Base-by-base conservation (phyloP, 2,888 invertebrate species). In the Heliconius sara region DNA sequence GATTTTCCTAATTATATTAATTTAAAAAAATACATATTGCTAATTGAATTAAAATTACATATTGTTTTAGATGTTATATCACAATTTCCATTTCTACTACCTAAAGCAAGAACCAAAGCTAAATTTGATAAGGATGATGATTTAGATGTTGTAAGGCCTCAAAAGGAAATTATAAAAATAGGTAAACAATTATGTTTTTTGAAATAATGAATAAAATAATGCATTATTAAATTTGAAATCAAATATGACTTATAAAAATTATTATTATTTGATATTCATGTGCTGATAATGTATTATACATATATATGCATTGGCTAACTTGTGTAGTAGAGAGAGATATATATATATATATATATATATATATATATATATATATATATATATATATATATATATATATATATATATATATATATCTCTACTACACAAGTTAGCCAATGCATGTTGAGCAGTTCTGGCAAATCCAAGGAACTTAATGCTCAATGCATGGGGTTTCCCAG, bases 101-200 rank as follows among this genome's bases (percentile, higher is more conserved):
- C 97, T 94, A 85, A 89, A 86, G 85, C 84, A 84, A 88, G 85
- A 85, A 85, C 84, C 39, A 84, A 80, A 81, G 86, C 84, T 75
- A 88, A 88, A 82, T 91, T 91, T 84, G 98, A 98, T 89, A 91
- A 95, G 67, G 98, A 98, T 90, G 96, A 97, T 68, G 98, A 98
- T 91, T 93, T 97, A 78, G 93, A 97, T 79, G 91, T 97, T 72
- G 90, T 94, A 89, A 89, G 96, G 89, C 91, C 93, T 84, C 85
- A 86, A 73, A 94, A 90, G 84, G 89, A 92, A 87, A 85, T 91
- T 60, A 96, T 97, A 81, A 96, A 96, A 92, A 97, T 97, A 85
- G 97, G 97, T 97, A 93, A 90, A 89, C 81, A 70, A 12, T 47
- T 39, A 39, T 39, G 9, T 34, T 34, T 34, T 34, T 34, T 34